Base-by-base conservation (phyloP, 2,888 invertebrate species). In the Ephialtes manifestator region DNA sequence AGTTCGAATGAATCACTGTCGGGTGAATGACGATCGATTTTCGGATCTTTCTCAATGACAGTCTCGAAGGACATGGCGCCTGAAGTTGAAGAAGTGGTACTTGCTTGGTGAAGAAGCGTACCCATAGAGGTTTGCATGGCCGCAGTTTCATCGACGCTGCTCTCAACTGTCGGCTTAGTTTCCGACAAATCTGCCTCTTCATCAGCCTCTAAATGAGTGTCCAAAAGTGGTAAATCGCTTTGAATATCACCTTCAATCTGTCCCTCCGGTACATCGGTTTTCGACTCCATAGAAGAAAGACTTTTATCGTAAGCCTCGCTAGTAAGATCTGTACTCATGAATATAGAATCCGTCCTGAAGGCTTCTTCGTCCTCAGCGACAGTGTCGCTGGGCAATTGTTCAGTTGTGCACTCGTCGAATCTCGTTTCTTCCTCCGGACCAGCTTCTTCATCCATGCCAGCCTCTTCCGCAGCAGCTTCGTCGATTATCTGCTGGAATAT, bases 1-100 rank as follows among this genome's bases (percentile, higher is more conserved):
- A 98, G 96, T 95, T 98, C 98, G 93, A 98, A 98, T 31, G 98
- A 98, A 92, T 98, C 98, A 90, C 97, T 97, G 11, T 96, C 96
- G 0, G 97, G 97, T 0, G 97, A 97, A 88, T 97, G 90, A 46
- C 93, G 89, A 39, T 93, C 93, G 4, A 88, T 76, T 20, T 88
- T 90, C n/a, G 67, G 72, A 4, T 93, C 93, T 67, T 92, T 93
- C 28, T 92, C 94, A 0, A 94, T 86, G 0, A 94, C 92, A 0
- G 94, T 94, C 68, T 94, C 94, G 11, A 92, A 86, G 0, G 94
- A 94, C 87, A 88, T 84, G 39, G 93, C 89, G 0, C 90, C 93
- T 2, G 94, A 94, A 24, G 93, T 90, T 4, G 94, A 94, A 0
- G 94, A 94, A 0, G 93, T 91, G 91, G 93, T 93, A 68, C 93